A percentile compares a stretch with the other conserved stretches of the same genome.
Evolutionary conservation across 92 coral and sea anemone species (phyloP).

Genomic region (Isaurus tuberculatus): DNA sequence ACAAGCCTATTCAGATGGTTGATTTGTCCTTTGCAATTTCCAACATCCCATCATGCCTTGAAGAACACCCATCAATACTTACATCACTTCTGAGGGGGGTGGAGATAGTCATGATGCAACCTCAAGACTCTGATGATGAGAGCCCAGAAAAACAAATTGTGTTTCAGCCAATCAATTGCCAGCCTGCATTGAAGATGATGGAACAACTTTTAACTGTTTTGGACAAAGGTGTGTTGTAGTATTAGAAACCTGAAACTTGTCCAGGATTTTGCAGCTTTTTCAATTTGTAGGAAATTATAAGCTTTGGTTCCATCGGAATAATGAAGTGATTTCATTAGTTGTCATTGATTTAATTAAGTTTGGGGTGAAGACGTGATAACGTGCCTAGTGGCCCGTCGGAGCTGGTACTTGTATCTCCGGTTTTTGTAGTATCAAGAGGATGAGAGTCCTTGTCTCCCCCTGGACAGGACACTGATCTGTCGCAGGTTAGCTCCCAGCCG

Average conservation of each 20-base stretch:
- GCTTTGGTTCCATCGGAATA: no score
- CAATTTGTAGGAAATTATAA: no score
- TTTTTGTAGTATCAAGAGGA: no score
- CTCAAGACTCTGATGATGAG: slow-evolving; percentile 78
- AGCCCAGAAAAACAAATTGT: slow-evolving; percentile 74
- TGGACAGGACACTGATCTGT: no score
- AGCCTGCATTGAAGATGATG: slow-evolving; percentile 64
- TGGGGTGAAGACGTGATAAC: no score
- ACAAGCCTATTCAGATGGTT: slow-evolving; percentile 72
- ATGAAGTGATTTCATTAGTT: no score
- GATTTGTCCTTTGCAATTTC: slow-evolving; percentile 72
- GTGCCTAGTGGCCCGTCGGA: no score
- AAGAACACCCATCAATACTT: slow-evolving; percentile 62
- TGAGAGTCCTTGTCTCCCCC: no score
- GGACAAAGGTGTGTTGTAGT: slow-evolving; percentile 63
- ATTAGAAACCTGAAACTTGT: neutral
- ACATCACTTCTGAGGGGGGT: slow-evolving; percentile 78
- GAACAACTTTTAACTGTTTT: slow-evolving; percentile 74
- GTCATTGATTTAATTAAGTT: no score
- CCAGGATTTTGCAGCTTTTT: no score
- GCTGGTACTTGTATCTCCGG: no score
- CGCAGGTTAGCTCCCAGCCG: no score
- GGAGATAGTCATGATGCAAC: slow-evolving; percentile 65
- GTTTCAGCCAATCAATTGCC: slow-evolving; percentile 84
- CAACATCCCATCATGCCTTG: slow-evolving; percentile 66